phyloP scores from a whole-genome alignment of 2,797 vertebrate species.

The Epinephelus coioides region DNA sequence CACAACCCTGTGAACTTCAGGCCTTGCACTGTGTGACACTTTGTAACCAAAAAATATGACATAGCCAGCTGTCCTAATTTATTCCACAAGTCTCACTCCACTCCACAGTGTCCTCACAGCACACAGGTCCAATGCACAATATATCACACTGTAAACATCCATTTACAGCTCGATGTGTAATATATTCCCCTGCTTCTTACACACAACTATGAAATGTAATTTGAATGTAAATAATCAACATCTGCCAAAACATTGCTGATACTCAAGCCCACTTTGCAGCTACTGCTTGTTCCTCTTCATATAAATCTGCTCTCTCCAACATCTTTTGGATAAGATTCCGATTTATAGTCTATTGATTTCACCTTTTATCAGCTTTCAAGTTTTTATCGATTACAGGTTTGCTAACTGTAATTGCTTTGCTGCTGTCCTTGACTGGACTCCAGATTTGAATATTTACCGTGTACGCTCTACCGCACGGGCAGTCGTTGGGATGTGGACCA shows the following conservation, averaged over 20 bases:
- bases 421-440: slow-evolving; percentile 15
- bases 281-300: background rate
- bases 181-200: background rate
- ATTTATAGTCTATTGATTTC: slow-evolving; percentile 45
- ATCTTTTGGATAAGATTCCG: slow-evolving; percentile 7
- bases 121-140: slow-evolving; percentile 20
- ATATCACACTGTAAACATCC: slow-evolving; percentile 27
- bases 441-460: background rate
- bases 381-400: slow-evolving; percentile 14
- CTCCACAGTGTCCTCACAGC: slow-evolving; percentile 22
- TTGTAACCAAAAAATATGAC: slow-evolving; percentile 33
- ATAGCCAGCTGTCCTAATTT: slow-evolving; percentile 27
- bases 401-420: slow-evolving; percentile 2
- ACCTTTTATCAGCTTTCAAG: slow-evolving; percentile 2
- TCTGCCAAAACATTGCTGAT: background rate
- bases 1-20: slow-evolving; percentile 34
- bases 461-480: background rate
- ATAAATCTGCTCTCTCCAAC: background rate
- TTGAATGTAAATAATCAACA: slow-evolving; percentile 29
- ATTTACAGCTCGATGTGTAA: slow-evolving; percentile 19
- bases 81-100: slow-evolving; percentile 37
- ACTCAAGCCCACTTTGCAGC: background rate
- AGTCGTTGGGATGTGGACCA: background rate
- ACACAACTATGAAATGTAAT: background rate
- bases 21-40: slow-evolving; percentile 35